These are phyloP conservation scores for Silurus meridionalis DNA, from an alignment of 2,113 vertebrate species.

Conservation along the genomic window DNA sequence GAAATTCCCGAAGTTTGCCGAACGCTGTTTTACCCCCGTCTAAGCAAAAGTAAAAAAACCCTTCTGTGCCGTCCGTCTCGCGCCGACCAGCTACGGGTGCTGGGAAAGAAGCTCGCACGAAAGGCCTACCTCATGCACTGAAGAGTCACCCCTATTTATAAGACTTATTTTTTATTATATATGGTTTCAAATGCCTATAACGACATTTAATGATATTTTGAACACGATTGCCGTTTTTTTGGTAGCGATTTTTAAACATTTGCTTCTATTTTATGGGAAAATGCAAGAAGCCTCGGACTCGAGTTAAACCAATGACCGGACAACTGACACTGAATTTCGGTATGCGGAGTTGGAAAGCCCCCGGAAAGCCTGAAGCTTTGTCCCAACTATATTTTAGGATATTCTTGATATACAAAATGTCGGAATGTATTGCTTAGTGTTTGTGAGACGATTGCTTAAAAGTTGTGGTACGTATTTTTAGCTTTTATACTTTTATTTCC, in stretches of 20 bases:
- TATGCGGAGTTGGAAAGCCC: slow-evolving; percentile 62
- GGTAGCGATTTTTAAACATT: background rate
- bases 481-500: background rate
- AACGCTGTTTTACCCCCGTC: slow-evolving; percentile 69
- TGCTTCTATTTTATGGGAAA: slow-evolving; percentile 68
- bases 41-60: slow-evolving; percentile 79
- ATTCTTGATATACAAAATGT: background rate
- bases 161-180: slow-evolving; percentile 48
- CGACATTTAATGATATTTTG: slow-evolving; percentile 33
- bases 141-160: slow-evolving; percentile 50
- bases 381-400: background rate
- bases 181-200: background rate
- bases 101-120: slow-evolving; percentile 76
- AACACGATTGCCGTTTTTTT: background rate
- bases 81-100: slow-evolving; percentile 75
- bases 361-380: slow-evolving; percentile 65
- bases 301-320: slow-evolving; percentile 51
- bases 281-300: slow-evolving; percentile 68
- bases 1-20: slow-evolving; percentile 71
- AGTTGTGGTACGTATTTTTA: background rate
- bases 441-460: background rate
- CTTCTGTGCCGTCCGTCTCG: slow-evolving; percentile 72
- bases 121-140: slow-evolving; percentile 66
- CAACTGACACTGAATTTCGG: slow-evolving; percentile 52
- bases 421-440: background rate